Conservation (phyloP, 2,888 invertebrate species). For the Aleiodes testaceus region DNA sequence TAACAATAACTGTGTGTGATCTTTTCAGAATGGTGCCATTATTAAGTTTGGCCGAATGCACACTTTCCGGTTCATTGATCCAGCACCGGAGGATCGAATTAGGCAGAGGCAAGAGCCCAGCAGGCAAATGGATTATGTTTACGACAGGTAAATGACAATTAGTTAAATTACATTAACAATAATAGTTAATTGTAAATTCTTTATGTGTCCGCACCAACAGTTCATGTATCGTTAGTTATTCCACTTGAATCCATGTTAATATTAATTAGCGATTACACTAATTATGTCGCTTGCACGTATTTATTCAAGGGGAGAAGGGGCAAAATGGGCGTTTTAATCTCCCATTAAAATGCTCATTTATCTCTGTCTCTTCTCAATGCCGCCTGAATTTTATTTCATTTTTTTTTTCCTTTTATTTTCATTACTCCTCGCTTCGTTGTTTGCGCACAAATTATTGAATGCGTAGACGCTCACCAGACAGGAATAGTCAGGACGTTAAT, state of each 20-base stretch:
- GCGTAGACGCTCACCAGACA: conserved; percentile 70
- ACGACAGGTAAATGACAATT: conserved; percentile 81
- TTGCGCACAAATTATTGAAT: conserved; percentile 65
- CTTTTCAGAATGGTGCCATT: conserved; percentile 83
- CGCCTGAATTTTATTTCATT: not conserved
- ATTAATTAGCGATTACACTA: not conserved
- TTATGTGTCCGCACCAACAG: not conserved
- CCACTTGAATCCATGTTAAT: conserved; percentile 2
- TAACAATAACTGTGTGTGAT: conserved; percentile 37
- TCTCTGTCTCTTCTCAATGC: not conserved
- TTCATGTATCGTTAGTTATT: conserved; percentile 22
- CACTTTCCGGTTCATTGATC: conserved; percentile 89
- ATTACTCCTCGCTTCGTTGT: conserved; percentile 52
- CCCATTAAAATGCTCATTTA: not conserved
- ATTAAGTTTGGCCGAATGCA: conserved; percentile 91
- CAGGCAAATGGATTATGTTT: conserved; percentile 82
- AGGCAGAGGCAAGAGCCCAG: conserved; percentile 84
- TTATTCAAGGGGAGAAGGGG: too few species aligned
- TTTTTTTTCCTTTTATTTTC: conserved; percentile 21
- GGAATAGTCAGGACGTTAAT: conserved; percentile 66
- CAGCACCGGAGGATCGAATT: conserved; percentile 85
- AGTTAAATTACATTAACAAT: not conserved
- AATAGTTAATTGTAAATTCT: not conserved
- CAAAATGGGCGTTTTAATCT: not conserved
- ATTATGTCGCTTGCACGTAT: not conserved